Evolutionary conservation across 2,888 invertebrate genomes (phyloP), one percentile per base, ranked within the genome.

Genomic region (Ophraella communa): DNA sequence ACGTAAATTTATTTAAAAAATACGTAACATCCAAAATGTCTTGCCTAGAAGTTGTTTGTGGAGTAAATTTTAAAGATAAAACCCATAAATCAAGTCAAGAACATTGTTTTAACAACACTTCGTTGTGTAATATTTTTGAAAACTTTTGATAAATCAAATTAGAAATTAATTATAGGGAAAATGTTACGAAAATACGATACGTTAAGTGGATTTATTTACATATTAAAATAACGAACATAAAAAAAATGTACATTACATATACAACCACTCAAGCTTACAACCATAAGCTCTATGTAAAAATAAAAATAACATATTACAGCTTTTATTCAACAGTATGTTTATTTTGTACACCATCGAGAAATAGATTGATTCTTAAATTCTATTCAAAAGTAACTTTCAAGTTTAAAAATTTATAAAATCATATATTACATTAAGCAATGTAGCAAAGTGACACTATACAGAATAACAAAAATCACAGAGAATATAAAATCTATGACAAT

Each of bases 241-340:
- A 67, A 66, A n/a, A 68, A 66, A 56, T 61, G 33, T 65, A 67
- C 64, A 67, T 58, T 64, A 59, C 49, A 54, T 14, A 60, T 64
- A 68, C 68, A 68, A 68, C 68, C 68, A 68, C 59, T 55, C 30
- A 68, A 65, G 68, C 65, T 66, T 63, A 65, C 64, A 62, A 59
- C 65, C 33, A 63, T 64, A 65, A 65, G 63, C 62, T 62, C 45
- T 45, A 56, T 56, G 44, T 45, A 18, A 56, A 44, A 39, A 10
- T 17, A 23, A 45, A 44, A 27, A 20, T 56, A 56, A 45, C 45
- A n/a, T n/a, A n/a, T n/a, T 45, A 56, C 23, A 56, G 45, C 44
- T 56, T 56, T 24, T 18, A 17, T 18, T 14, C 20, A 10, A 35
- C 14, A 4, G 39, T 39, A 39, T 7, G 17, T 7, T 14, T 39